phyloP scores from a whole-genome alignment of 2,888 invertebrate genomes.

The Carterocephalus palaemon region DNA sequence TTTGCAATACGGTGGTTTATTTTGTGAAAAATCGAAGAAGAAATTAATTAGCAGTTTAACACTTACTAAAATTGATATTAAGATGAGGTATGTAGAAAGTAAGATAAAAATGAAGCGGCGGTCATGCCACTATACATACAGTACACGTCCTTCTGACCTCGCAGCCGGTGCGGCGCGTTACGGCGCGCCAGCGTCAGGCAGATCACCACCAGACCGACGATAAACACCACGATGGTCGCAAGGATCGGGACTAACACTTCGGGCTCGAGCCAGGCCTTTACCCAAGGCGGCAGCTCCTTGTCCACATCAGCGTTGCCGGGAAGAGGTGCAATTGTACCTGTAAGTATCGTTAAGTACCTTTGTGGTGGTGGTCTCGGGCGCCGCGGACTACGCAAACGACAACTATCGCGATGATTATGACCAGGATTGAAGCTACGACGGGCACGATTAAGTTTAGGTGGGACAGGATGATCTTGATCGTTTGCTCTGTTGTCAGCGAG shows the following conservation, averaged over 20 bases:
- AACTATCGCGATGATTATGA: constrained; percentile 94
- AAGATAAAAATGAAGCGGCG: constrained; percentile 62
- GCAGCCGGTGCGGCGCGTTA: constrained; percentile 88
- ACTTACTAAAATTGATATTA: constrained; percentile 8
- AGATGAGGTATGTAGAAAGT: constrained; percentile 24
- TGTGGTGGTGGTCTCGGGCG: constrained; percentile 88
- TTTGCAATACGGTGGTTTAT: too few relatives aligned
- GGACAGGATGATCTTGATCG: constrained; percentile 91
- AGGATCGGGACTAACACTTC: constrained; percentile 94
- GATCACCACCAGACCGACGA: constrained; percentile 93
- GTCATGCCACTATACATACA: constrained; percentile 82
- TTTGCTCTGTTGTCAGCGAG: constrained; percentile 87
- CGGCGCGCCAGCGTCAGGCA: constrained; percentile 92
- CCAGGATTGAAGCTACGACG: constrained; percentile 92
- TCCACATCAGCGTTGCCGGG: constrained; percentile 79
- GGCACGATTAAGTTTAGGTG: constrained; percentile 96
- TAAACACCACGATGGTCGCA: constrained; percentile 92
- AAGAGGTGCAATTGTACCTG: constrained; percentile 91
- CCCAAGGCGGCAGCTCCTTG: constrained; percentile 83
- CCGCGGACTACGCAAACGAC: constrained; percentile 95
- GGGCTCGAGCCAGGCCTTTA: constrained; percentile 92
- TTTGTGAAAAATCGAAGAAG: too few relatives aligned
- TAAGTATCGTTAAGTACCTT: constrained; percentile 81
- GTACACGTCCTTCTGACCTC: constrained; percentile 87
- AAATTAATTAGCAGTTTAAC: too few relatives aligned